phyloP scores from a whole-genome alignment of 2,113 vertebrate species.

The Diadophis punctatus region DNA sequence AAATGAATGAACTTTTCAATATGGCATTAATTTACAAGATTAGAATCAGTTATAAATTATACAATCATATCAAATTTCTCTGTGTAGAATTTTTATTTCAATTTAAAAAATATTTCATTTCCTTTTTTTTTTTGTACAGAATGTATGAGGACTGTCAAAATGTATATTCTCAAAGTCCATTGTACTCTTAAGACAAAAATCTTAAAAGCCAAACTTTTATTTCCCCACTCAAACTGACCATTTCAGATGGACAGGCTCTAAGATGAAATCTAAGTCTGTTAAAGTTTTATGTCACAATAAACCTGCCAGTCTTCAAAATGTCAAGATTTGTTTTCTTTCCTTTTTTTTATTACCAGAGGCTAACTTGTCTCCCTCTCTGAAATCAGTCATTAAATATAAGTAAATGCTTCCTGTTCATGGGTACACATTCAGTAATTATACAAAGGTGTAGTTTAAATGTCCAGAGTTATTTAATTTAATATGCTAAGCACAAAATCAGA shows the following conservation, averaged over 20 bases:
- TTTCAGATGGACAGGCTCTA: background rate
- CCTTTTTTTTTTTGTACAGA: background rate
- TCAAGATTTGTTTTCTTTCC: background rate
- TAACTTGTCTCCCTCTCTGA: background rate
- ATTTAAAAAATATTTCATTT: background rate
- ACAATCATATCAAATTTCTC: background rate
- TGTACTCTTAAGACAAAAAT: background rate
- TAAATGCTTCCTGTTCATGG: background rate
- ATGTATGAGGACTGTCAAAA: background rate
- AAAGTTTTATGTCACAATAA: conserved; percentile 3
- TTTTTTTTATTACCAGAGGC: background rate
- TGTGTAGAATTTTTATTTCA: background rate
- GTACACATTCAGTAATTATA: background rate
- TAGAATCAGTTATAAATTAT: background rate
- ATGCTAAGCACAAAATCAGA: background rate
- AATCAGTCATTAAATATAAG: background rate
- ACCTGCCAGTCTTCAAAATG: background rate
- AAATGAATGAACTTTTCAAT: background rate
- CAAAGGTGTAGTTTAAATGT: background rate
- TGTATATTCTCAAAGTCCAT: background rate
- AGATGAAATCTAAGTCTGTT: background rate
- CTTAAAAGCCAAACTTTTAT: background rate
- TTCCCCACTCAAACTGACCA: background rate
- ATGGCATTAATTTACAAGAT: background rate
- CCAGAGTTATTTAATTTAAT: background rate